phyloP scores from a whole-genome alignment of 2,888 invertebrate genomes.

The Slavum lentiscoides region DNA sequence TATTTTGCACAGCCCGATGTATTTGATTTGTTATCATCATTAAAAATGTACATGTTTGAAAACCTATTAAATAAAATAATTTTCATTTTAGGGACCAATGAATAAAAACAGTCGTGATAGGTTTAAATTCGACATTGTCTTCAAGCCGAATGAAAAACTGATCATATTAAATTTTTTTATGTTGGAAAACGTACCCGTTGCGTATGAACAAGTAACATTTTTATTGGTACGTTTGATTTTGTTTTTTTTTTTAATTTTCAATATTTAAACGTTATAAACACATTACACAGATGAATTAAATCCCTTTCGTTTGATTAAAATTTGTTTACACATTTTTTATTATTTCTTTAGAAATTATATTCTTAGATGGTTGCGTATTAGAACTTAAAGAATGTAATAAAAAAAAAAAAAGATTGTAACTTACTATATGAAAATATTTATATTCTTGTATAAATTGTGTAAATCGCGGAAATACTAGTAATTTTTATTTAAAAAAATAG shows the following conservation, averaged over 20 bases:
- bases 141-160: slow-evolving; percentile 70
- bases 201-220: slow-evolving; percentile 76
- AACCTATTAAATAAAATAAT: neutral
- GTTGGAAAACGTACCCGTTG: slow-evolving; percentile 77
- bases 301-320: too few species aligned
- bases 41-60: neutral
- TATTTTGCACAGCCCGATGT: slow-evolving; percentile 86
- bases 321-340: too few species aligned
- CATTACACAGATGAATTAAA: too few species aligned
- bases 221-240: slow-evolving; percentile 67
- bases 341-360: too few species aligned
- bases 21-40: slow-evolving; percentile 54
- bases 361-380: too few species aligned
- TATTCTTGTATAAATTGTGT: too few species aligned
- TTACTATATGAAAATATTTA: too few species aligned
- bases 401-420: too few species aligned
- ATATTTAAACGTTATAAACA: too few species aligned
- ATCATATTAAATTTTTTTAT: slow-evolving; percentile 74
- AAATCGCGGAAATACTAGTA: too few species aligned
- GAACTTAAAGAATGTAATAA: too few species aligned
- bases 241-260: too few species aligned
- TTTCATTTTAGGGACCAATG: slow-evolving; percentile 73
- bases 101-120: slow-evolving; percentile 87
- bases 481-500: neutral
- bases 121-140: slow-evolving; percentile 73